phyloP scores from a whole-genome alignment of 1,140 invertebrate species.

The Myzus persicae region DNA sequence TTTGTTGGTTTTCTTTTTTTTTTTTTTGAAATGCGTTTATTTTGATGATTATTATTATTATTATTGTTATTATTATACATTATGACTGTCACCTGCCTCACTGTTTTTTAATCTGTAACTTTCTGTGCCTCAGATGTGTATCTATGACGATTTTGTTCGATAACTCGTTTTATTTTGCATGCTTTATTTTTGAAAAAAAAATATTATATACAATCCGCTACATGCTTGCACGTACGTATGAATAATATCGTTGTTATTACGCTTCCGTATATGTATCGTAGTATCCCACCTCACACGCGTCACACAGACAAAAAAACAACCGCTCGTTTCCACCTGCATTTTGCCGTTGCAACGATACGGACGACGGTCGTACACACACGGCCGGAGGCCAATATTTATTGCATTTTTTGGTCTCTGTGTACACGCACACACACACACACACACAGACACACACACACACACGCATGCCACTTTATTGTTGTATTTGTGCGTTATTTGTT shows the following conservation, averaged over 20 bases:
- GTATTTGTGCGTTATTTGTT: background rate
- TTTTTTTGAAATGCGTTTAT: slow-evolving; percentile 47
- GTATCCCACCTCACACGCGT: background rate
- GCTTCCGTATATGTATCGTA: background rate
- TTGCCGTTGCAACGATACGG: background rate
- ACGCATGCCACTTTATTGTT: background rate
- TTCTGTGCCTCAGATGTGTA: slow-evolving; percentile 57
- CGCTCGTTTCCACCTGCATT: background rate
- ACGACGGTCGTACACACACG: background rate
- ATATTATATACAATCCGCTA: background rate
- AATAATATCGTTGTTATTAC: background rate
- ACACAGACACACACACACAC: background rate
- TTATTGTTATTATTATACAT: background rate
- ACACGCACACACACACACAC: background rate
- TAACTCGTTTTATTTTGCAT: slow-evolving; percentile 38
- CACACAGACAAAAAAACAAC: background rate
- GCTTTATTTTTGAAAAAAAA: background rate
- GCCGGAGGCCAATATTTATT: background rate
- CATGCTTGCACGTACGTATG: background rate
- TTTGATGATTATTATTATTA: slow-evolving; percentile 11
- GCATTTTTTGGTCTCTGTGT: background rate
- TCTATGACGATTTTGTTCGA: slow-evolving; percentile 43
- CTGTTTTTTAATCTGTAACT: slow-evolving; percentile 40
- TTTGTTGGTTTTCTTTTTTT: slow-evolving; percentile 51
- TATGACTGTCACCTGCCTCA: slow-evolving; percentile 58